These are phyloP conservation scores for Agrypnia vestita DNA, from an alignment of 1,140 invertebrate species.

Conservation along the genomic window DNA sequence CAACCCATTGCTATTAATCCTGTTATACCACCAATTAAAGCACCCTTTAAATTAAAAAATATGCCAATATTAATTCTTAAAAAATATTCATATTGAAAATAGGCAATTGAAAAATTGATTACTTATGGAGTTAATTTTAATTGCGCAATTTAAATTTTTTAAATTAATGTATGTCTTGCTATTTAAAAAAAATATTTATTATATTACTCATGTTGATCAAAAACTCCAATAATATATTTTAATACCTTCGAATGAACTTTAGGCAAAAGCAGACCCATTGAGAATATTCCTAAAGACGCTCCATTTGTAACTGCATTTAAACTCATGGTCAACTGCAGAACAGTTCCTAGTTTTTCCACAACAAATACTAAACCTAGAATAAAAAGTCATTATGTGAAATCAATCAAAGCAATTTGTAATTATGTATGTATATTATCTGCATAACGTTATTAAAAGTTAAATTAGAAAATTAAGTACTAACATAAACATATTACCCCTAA, in stretches of 20 bases:
- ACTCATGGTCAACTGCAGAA: conserved; percentile 77
- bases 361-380: conserved; percentile 73
- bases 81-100: background rate
- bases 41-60: conserved; percentile 78
- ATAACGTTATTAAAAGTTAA: conserved; percentile 18
- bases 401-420: background rate
- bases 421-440: background rate
- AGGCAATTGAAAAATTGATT: background rate
- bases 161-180: background rate
- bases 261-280: conserved; percentile 86
- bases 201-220: background rate
- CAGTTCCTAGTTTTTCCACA: conserved; percentile 77
- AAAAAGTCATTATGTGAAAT: background rate
- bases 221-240: background rate
- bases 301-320: conserved; percentile 81
- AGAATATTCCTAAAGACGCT: conserved; percentile 85
- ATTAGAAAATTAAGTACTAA: conserved; percentile 50
- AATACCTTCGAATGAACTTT: conserved; percentile 80
- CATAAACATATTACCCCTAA: conserved; percentile 79
- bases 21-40: conserved; percentile 81
- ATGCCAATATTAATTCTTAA: background rate
- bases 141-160: no score
- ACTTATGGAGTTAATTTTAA: no score
- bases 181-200: background rate
- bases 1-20: conserved; percentile 86